Base-by-base conservation (phyloP, 2,797 vertebrate genomes). In the Spinibarbus caldwelli region DNA sequence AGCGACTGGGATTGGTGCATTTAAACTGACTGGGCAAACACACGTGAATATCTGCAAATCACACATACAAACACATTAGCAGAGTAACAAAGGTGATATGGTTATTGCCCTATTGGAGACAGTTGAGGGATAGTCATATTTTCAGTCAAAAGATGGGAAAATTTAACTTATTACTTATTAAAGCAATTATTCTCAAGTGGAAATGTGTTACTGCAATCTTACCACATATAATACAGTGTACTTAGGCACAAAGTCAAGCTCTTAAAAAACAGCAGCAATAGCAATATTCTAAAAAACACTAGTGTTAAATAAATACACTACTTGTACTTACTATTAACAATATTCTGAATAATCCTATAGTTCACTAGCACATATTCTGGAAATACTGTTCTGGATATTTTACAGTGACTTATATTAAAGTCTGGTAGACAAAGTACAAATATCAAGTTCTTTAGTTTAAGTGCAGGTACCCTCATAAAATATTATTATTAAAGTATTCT, bases 1-100 rank as follows among this genome's bases (percentile, higher is more conserved):
- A 99, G 91, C 98, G 98, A 86, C 97, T 99, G 73, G 98, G 97
- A 85, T 98, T 97, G 88, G 97, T 97, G 91, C 98, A 99, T 86
- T 99, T 99, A 92, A 99, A 99, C 94, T 99, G 98, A 85, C 98
- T 99, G 84, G 98, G 98, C 91, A 99, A 90, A 86, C 98, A 99
- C 36, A 99, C 98, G 0, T 99, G 98, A 89, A 98, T 98, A 88
- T 99, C 98, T 99, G 94, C 2, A 36, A 54, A 21, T 89, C 45
- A 71, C 21, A 79, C 45, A 57, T 2, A 68, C 34, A 57, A 23
- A 75, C 38, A 75, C 31, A 64, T 12, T 29, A 31, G 52, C 6
- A 11, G 3, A 29, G 2, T 45, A 19, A 64, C 23, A 45, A 47
- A 43, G 67, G 1, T n/a, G 29, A 34, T 17, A n/a, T 43, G 21